Evolutionary conservation across 2,888 invertebrate species (phyloP), one percentile per base, ranked within the genome.

Genomic region (Tiliacea citrago): DNA sequence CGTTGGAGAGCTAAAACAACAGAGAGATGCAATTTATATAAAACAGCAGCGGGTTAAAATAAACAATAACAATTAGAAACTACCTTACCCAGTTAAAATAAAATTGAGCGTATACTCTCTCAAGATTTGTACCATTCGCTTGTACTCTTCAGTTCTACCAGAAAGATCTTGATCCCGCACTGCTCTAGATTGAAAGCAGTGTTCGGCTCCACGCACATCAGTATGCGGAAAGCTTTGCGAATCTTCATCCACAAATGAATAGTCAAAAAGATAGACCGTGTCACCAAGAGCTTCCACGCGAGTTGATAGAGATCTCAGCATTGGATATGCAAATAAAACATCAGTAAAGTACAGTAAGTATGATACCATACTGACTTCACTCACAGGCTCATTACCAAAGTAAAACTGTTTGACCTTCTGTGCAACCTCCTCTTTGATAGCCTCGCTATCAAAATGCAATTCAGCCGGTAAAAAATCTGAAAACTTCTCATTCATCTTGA

Each of bases 321-420:
- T 90, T 4, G 91, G 85, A 82, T 89, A 91, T 2, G 77, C 85
- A 80, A 93, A 92, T 8, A 89, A 12, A 13, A 88, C 62, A 96
- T 97, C 95, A 10, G 91, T 84, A 71, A 89, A 89, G 51, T 87
- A 93, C 68, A 88, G 72, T 29, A 88, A 75, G 53, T 85, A 92
- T 29, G 73, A 21, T 21, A 87, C 57, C 55, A 90, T 74, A 6
- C 69, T 88, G 0, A 79, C 76, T 58, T 84, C 81, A 42, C 68
- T 70, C 16, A 92, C 81, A 2, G 75, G 42, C 2, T 86, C 60
- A 47, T 88, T 74, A 13, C 91, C 92, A 83, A 93, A 93, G 80
- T 92, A 92, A 86, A 91, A 92, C 0, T 86, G 39, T 78, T 90
- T 92, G 12, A 91, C 72, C 65, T 61, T 68, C 21, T 82, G 63